Evolutionary conservation across 2,888 invertebrate genomes (phyloP).

Genomic region (Parnassius mnemosyne): DNA sequence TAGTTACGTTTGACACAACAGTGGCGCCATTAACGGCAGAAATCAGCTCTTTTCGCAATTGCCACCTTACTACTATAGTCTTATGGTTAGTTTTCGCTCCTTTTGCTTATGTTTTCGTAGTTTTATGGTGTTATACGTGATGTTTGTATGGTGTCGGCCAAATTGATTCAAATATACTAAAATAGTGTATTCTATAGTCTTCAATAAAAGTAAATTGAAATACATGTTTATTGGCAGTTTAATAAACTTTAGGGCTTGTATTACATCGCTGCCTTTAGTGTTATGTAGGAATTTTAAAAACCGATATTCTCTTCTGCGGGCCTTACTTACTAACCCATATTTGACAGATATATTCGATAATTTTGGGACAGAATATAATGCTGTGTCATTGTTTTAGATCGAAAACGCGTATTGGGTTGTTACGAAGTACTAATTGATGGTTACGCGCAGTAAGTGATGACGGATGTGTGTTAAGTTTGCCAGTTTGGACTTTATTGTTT

Average conservation of each 20-base stretch:
- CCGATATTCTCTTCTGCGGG: too few species aligned
- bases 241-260: too few species aligned
- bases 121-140: background rate
- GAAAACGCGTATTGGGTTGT: slow-evolving; percentile 38
- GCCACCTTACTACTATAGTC: slow-evolving; percentile 1
- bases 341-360: background rate
- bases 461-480: slow-evolving; percentile 14
- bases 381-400: slow-evolving; percentile 53
- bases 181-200: too few species aligned
- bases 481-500: slow-evolving; percentile 3
- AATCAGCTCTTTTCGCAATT: background rate
- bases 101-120: slow-evolving; percentile 8
- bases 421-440: slow-evolving; percentile 51
- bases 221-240: too few species aligned
- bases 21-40: too few species aligned
- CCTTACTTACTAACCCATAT: too few species aligned
- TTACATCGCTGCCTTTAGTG: too few species aligned
- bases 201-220: too few species aligned
- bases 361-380: background rate
- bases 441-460: slow-evolving; percentile 47
- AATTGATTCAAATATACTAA: background rate
- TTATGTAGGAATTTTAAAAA: background rate
- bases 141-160: slow-evolving; percentile 3
- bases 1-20: too few species aligned
- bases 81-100: slow-evolving; percentile 5